These are phyloP conservation scores for Amia ocellicauda DNA, from an alignment of 2,113 vertebrate genomes.

Conservation along the genomic window DNA sequence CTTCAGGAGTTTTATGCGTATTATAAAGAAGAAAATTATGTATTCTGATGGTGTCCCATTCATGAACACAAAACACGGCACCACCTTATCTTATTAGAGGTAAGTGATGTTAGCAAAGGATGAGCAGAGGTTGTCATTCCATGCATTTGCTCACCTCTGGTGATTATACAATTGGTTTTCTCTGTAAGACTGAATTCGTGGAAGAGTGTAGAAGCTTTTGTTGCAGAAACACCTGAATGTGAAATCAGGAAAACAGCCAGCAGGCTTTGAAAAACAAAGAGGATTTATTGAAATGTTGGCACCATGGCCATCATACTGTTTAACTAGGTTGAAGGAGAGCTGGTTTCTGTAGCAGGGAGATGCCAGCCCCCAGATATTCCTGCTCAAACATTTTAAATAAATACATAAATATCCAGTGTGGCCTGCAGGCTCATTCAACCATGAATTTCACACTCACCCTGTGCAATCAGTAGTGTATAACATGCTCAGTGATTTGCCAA, in stretches of 20 bases:
- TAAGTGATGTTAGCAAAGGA: no score
- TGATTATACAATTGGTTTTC: no score
- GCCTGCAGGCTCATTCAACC: neutral
- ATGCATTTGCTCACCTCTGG: no score
- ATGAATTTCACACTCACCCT: neutral
- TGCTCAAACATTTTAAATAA: slow-evolving; percentile 21
- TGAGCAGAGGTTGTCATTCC: no score
- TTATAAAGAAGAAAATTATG: neutral
- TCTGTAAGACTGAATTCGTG: no score
- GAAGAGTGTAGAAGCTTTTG: neutral
- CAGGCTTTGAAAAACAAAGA: neutral
- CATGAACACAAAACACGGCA: neutral
- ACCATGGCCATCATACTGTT: neutral
- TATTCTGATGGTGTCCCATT: neutral
- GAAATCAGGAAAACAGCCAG: neutral
- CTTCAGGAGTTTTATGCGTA: no score
- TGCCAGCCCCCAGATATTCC: neutral
- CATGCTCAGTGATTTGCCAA: neutral
- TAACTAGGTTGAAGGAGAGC: neutral
- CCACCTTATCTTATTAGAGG: neutral
- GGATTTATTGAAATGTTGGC: slow-evolving; percentile 13
- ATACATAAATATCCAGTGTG: slow-evolving; percentile 9
- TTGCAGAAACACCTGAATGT: neutral
- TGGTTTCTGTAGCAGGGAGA: neutral
- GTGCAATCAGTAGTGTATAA: neutral